phyloP scores from a whole-genome alignment of 1,140 invertebrate genomes.

The Drosophila nigromelanica region DNA sequence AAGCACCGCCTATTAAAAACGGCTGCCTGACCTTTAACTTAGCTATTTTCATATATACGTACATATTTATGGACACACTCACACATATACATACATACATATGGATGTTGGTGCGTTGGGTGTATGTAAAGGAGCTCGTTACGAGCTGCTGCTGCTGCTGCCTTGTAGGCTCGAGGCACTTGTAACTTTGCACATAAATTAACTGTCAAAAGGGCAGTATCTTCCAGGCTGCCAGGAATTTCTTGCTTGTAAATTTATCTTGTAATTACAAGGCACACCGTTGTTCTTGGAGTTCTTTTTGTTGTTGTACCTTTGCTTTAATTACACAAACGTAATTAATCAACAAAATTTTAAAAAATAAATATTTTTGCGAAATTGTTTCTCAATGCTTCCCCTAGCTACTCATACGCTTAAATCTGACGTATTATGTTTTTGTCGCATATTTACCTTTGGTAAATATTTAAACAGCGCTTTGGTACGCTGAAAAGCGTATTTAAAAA shows the following conservation, averaged over 20 bases:
- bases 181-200: constrained; percentile 81
- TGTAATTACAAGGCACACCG: constrained; percentile 68
- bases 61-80: constrained; percentile 3
- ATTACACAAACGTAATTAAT: constrained; percentile 72
- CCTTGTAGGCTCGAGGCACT: constrained; percentile 64
- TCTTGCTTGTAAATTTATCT: constrained; percentile 69
- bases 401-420: neutral
- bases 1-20: constrained; percentile 45
- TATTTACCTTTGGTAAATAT: neutral
- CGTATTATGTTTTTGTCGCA: neutral
- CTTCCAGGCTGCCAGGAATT: constrained; percentile 57
- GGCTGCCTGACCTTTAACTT: constrained; percentile 73
- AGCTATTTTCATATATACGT: constrained; percentile 40
- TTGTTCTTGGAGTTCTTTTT: constrained; percentile 32
- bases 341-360: constrained; percentile 38
- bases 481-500: neutral
- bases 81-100: constrained; percentile 5
- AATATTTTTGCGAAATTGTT: neutral
- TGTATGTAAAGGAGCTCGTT: constrained; percentile 64
- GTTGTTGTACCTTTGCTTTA: constrained; percentile 35
- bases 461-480: neutral
- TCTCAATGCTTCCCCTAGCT: neutral
- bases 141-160: constrained; percentile 27
- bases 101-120: constrained; percentile 28
- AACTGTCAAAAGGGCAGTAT: constrained; percentile 73